Base-by-base conservation (phyloP, 2,113 vertebrate species). In the Nymphicus hollandicus region DNA sequence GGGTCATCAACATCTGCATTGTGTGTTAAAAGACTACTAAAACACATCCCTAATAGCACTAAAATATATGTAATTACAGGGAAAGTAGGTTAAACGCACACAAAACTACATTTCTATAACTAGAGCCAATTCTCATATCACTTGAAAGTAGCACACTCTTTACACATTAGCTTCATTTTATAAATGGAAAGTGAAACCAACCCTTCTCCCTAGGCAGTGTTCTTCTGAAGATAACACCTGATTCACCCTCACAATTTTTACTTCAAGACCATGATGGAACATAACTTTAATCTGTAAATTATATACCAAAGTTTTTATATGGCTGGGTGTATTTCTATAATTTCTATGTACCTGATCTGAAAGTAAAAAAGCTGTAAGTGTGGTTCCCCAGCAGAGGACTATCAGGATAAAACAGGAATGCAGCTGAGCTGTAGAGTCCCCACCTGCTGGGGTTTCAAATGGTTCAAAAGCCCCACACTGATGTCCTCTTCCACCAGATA, bases 21-120 rank as follows among this genome's bases (percentile, higher is more conserved):
- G 15, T 68, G 56, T 61, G 66, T 76, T 93, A 86, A 35, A 87
- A 5, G 13, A 71, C 33, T 50, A 70, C 47, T 89, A 82, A 92
- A 92, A 49, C 23, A 71, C 27, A 72, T 69, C 37, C n/a, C 47
- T 92, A 78, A 92, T 5, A 76, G n/a, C n/a, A 77, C 46, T 86
- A 86, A 86, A 93, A 81, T 49, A 58, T n/a, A 92, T 63, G 70
- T 91, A 39, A 44, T 65, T 87, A 80, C 14, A 72, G 25, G 14
- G 31, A 93, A 93, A 71, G 29, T 20, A 85, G 85, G 44, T 69
- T 87, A 90, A 91, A 86, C 7, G 43, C 18, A 47, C 29, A 81
- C 5, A 84, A 91, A 91, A 49, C 43, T 64, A 50, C 27, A 74
- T 11, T 81, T 10, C 35, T 73, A 29, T 44, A 85, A 55, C 37